Percentiles rank a stretch among this genome's conserved stretches.
Evolutionary conservation across 2,888 invertebrate genomes (phyloP).

Genomic region (Amblyteles armatorius): DNA sequence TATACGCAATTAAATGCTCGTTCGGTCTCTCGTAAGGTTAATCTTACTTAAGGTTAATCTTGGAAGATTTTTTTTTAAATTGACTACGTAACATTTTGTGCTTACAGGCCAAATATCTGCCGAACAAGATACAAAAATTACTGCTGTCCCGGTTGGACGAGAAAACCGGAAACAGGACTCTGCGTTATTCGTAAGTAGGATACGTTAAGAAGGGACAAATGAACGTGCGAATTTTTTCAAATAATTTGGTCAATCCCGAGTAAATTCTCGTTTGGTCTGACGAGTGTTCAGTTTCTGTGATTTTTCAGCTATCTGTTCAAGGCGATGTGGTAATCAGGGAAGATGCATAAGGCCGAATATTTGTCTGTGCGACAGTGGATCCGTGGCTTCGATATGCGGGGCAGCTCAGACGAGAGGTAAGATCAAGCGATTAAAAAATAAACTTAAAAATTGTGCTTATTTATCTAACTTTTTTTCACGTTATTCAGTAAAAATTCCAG

Average conservation of each 20-base stretch:
- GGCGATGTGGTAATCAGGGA: slow-evolving; percentile 90
- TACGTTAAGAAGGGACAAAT: neutral
- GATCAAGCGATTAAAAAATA: neutral
- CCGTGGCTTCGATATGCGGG: slow-evolving; percentile 88
- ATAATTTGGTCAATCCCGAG: neutral
- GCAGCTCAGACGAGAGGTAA: slow-evolving; percentile 73
- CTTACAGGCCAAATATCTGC: slow-evolving; percentile 92
- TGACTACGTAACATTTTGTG: slow-evolving; percentile 39
- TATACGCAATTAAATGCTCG: neutral
- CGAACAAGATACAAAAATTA: slow-evolving; percentile 90
- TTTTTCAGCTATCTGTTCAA: slow-evolving; percentile 89
- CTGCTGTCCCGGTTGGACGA: slow-evolving; percentile 95
- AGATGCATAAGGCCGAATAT: slow-evolving; percentile 93
- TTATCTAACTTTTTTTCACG: neutral
- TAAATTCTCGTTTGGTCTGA: slow-evolving; percentile 38
- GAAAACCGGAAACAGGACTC: slow-evolving; percentile 89
- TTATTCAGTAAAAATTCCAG: neutral
- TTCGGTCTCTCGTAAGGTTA: neutral
- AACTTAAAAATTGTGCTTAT: neutral
- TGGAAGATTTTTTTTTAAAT: slow-evolving; percentile 39
- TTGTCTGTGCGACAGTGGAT: slow-evolving; percentile 91
- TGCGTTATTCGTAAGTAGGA: slow-evolving; percentile 93
- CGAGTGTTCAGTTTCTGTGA: slow-evolving; percentile 62
- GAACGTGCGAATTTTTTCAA: neutral
- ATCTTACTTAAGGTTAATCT: neutral